These are phyloP conservation scores for Centropus unirufus DNA, from an alignment of 2,113 vertebrate genomes.

Conservation along the genomic window DNA sequence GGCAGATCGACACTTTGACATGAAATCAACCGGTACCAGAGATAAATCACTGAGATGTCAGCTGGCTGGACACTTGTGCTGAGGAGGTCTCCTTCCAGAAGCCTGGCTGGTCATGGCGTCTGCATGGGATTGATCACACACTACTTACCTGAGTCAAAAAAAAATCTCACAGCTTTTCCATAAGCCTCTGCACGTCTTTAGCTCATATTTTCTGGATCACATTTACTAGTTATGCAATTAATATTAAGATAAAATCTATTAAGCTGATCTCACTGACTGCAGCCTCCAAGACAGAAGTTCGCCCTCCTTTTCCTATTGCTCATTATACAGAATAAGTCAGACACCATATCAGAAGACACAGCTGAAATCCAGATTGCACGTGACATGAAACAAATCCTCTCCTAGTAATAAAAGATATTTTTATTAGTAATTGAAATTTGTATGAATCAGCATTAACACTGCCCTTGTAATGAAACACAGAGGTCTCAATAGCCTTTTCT, in stretches of 20 bases:
- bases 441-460: background rate
- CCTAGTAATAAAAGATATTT: background rate
- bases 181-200: background rate
- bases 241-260: background rate
- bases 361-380: background rate
- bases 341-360: background rate
- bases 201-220: background rate
- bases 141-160: background rate
- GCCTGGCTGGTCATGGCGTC: background rate
- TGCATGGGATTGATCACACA: background rate
- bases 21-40: background rate
- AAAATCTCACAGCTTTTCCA: background rate
- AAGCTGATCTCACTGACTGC: background rate
- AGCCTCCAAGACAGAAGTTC: background rate
- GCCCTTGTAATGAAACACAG: background rate
- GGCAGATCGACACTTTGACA: background rate
- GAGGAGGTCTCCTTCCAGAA: background rate
- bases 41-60: background rate
- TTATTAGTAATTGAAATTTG: background rate
- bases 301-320: background rate
- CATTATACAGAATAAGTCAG: background rate
- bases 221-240: background rate
- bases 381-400: background rate
- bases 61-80: background rate
- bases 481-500: background rate